These are phyloP conservation scores for Drosophila nebulosa DNA, from an alignment of 1,140 invertebrate species.

Conservation along the genomic window DNA sequence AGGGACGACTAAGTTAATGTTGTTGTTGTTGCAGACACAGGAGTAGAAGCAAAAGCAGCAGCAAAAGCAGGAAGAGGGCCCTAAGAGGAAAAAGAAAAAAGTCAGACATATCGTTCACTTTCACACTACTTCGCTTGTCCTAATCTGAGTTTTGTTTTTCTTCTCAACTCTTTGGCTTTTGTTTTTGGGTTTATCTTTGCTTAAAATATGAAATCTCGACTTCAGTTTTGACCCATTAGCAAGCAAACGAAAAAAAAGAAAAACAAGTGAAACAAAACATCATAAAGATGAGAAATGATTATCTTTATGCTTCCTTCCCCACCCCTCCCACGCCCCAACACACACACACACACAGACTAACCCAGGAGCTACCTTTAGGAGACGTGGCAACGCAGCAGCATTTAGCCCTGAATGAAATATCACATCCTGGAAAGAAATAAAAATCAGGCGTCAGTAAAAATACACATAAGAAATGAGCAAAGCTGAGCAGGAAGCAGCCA, in stretches of 20 bases:
- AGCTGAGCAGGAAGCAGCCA: slow-evolving; percentile 52
- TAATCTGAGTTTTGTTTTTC: slow-evolving; percentile 15
- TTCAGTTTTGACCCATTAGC: not conserved
- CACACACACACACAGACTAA: not conserved
- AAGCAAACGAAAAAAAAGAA: not conserved
- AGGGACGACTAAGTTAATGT: slow-evolving; percentile 4
- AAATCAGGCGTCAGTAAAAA: slow-evolving; percentile 72
- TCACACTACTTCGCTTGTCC: slow-evolving; percentile 11
- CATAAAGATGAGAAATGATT: slow-evolving; percentile 59
- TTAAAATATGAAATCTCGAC: not conserved
- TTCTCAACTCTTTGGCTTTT: not conserved
- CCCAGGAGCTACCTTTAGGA: not conserved
- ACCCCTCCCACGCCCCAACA: not conserved
- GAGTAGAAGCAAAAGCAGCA: not conserved
- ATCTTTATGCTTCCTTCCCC: slow-evolving; percentile 9
- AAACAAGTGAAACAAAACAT: slow-evolving; percentile 40
- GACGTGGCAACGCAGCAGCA: slow-evolving; percentile 7
- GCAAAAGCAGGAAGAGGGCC: not conserved
- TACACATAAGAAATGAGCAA: slow-evolving; percentile 52
- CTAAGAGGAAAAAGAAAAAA: not conserved
- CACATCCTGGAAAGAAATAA: slow-evolving; percentile 74
- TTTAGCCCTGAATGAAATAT: slow-evolving; percentile 74
- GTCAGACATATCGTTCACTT: slow-evolving; percentile 31
- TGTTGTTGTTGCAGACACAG: not conserved
- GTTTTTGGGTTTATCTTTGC: slow-evolving; percentile 9